phyloP scores from a whole-genome alignment of 2,888 invertebrate species.

The Troilus luridus region DNA sequence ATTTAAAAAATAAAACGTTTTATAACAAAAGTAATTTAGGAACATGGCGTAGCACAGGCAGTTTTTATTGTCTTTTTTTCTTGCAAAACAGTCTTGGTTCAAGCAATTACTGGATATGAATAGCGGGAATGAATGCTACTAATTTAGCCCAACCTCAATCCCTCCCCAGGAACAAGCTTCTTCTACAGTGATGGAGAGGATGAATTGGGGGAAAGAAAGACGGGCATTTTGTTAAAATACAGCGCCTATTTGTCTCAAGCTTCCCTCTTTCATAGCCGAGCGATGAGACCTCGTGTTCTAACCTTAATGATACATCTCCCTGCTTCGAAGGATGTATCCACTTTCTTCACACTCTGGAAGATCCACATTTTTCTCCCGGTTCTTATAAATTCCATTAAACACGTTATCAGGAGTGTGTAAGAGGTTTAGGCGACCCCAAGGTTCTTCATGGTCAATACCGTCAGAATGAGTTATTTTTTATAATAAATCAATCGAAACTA shows the following conservation, averaged over 20 bases:
- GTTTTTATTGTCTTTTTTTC: no score
- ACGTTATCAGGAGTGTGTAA: background rate
- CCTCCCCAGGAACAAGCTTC: background rate
- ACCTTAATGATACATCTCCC: background rate
- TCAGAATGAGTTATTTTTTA: no score
- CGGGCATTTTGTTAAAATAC: background rate
- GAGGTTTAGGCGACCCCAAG: no score
- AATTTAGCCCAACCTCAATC: background rate
- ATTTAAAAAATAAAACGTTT: no score
- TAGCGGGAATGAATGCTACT: background rate
- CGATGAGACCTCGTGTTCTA: background rate
- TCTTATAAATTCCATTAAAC: background rate
- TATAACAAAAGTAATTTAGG: no score
- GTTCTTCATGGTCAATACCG: no score
- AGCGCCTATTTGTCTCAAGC: background rate
- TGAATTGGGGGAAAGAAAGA: background rate
- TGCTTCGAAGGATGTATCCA: background rate
- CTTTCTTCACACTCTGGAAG: background rate
- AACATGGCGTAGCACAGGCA: no score
- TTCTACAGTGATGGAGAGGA: background rate
- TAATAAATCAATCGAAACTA: background rate
- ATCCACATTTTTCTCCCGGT: background rate
- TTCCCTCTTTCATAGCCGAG: background rate
- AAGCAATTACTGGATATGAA: background rate
- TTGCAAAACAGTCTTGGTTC: no score